Evolutionary conservation across 2,888 invertebrate species (phyloP), one percentile per base, ranked within the genome.

Genomic region (Temnothorax rugatulus): DNA sequence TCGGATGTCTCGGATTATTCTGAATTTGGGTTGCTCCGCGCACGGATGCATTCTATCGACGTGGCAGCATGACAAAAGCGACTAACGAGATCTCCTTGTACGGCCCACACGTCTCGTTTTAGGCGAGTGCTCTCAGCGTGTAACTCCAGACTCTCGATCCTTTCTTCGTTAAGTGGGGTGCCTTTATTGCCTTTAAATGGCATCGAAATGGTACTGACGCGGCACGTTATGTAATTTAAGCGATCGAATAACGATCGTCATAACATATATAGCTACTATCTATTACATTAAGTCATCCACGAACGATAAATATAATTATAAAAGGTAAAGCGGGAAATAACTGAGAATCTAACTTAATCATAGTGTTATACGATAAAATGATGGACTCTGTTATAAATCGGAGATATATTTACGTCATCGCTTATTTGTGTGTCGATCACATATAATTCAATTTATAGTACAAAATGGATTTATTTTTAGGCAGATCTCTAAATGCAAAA

Each of bases 101-200:
- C 66, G 64, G 25, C 47, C 47, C 66, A 82, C 38, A 21, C 47
- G 15, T 63, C 41, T 79, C 79, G 79, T 59, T 69, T 79, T 69
- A 68, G 47, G 25, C 69, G 68, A 61, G 15, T 50, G 41, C 38
- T 71, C 81, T 25, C 77, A 13, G 50, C 34, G 5, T n/a, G 29
- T 44, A 64, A 75, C 75, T 52, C 63, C 57, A 52, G 63, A 15
- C 73, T 64, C 76, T 59, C 66, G 66, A 82, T 75, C 57, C 34
- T 59, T 69, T 69, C 79, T 79, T 69, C 44, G 44, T 69, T 69
- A 69, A 79, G 69, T 69, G 69, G 59, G 69, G 34, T 69, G 9
- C 44, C 21, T 79, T 69, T 79, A 79, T 79, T 79, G 79, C 47
- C 79, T 79, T 79, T 79, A 79, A 79, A 79, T 79, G 79, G 79